These are phyloP conservation scores for pig (Sus scrofa) DNA, from an alignment of 2,113 vertebrate species.

Conservation along the genomic window T2T-Sscrofa CM000828.6:61477501-61478000, in stretches of 20 bases:
- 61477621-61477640: slow-evolving; percentile 30
- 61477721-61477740: slow-evolving; percentile 64
- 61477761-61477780: slow-evolving; percentile 81
- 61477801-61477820: slow-evolving; percentile 70
- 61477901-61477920: slow-evolving; percentile 81
- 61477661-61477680: slow-evolving; percentile 86
- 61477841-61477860: slow-evolving; percentile 49
- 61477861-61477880: background rate
- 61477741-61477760: slow-evolving; percentile 87
- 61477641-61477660: slow-evolving; percentile 88
- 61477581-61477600: slow-evolving; percentile 64
- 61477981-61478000: slow-evolving; percentile 55
- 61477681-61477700: slow-evolving; percentile 60
- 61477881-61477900: background rate
- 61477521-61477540: slow-evolving; percentile 49
- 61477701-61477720: slow-evolving; percentile 26
- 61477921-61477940: slow-evolving; percentile 80
- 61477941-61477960: slow-evolving; percentile 80
- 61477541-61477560: slow-evolving; percentile 64
- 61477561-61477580: slow-evolving; percentile 55
- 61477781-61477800: slow-evolving; percentile 87
- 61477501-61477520: slow-evolving; percentile 1
- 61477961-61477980: slow-evolving; percentile 80
- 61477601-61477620: slow-evolving; percentile 79
- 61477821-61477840: slow-evolving; percentile 4